Percentiles rank a stretch among this genome's conserved stretches.
phyloP scores from a whole-genome alignment of 92 coral and sea anemone species.

The Porites lobata region DNA sequence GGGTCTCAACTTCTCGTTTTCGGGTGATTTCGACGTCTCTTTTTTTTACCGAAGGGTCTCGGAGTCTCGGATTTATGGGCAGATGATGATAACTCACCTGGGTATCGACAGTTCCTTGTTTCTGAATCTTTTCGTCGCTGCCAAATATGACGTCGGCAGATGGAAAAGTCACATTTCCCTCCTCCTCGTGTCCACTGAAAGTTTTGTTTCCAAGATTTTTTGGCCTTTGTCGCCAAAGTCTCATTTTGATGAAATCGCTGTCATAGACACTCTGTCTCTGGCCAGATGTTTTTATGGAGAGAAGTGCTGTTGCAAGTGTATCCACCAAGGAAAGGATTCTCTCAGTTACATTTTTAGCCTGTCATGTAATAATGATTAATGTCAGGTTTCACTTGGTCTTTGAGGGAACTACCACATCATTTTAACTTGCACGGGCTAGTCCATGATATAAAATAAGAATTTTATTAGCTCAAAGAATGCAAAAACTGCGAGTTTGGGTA shows the following conservation, averaged over 20 bases:
- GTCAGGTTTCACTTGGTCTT: neutral
- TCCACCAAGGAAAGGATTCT: slow-evolving; percentile 69
- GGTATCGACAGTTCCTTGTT: slow-evolving; percentile 60
- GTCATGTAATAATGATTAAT: neutral
- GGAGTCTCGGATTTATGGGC: neutral
- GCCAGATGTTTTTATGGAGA: slow-evolving; percentile 69
- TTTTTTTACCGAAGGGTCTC: no score
- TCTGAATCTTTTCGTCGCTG: slow-evolving; percentile 29
- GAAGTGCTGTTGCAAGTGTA: slow-evolving; percentile 55
- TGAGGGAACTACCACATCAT: no score
- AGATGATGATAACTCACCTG: slow-evolving; percentile 58
- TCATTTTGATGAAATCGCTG: slow-evolving; percentile 59
- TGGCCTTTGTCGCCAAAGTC: slow-evolving; percentile 73
- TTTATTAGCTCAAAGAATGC: no score
- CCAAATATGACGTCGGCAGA: slow-evolving; percentile 73
- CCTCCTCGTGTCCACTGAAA: slow-evolving; percentile 44
- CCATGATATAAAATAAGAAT: no score
- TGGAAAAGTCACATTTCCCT: slow-evolving; percentile 68
- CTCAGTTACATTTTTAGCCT: slow-evolving; percentile 69
- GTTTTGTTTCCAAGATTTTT: slow-evolving; percentile 71
- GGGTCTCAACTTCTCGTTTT: no score
- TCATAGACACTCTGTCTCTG: slow-evolving; percentile 72
- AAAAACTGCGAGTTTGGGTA: no score
- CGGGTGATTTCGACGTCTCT: no score
- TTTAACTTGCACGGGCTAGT: no score